phyloP scores from a whole-genome alignment of 1,140 invertebrate species.

The Caerostris extrusa region DNA sequence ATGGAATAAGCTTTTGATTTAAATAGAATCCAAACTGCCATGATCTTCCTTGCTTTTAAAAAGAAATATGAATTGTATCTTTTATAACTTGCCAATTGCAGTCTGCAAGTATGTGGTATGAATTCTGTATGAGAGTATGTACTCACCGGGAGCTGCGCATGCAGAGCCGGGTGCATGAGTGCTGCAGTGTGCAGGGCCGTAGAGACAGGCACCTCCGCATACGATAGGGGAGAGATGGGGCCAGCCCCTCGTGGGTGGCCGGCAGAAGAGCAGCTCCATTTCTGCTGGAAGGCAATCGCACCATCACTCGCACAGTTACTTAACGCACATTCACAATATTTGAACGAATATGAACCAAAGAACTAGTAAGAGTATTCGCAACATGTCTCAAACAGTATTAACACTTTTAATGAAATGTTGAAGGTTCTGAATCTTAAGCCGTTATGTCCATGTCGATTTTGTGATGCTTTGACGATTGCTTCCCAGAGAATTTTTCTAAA shows the following conservation, averaged over 20 bases:
- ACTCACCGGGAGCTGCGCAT: slow-evolving; percentile 93
- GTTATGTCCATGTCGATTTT: too few species aligned
- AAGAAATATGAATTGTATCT: background rate
- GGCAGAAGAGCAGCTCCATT: slow-evolving; percentile 96
- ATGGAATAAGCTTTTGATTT: too few species aligned
- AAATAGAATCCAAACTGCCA: too few species aligned
- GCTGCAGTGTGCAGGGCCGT: slow-evolving; percentile 88
- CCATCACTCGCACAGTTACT: background rate
- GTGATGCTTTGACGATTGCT: too few species aligned
- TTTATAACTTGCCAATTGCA: background rate
- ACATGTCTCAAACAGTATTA: too few species aligned
- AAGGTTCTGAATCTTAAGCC: too few species aligned
- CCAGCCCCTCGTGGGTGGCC: slow-evolving; percentile 94
- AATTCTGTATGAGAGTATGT: background rate
- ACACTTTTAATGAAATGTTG: too few species aligned
- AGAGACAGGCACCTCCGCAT: slow-evolving; percentile 88
- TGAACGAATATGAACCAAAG: background rate
- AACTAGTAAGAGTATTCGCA: too few species aligned
- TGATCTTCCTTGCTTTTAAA: background rate
- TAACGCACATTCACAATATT: background rate
- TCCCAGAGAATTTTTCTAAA: too few species aligned
- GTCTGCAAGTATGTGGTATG: too few species aligned
- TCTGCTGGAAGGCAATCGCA: slow-evolving; percentile 84
- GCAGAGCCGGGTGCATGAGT: slow-evolving; percentile 95
- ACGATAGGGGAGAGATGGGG: slow-evolving; percentile 91